These are phyloP conservation scores for Ursus arctos DNA, from an alignment of 2,113 vertebrate genomes.

Conservation along the genomic window DNA sequence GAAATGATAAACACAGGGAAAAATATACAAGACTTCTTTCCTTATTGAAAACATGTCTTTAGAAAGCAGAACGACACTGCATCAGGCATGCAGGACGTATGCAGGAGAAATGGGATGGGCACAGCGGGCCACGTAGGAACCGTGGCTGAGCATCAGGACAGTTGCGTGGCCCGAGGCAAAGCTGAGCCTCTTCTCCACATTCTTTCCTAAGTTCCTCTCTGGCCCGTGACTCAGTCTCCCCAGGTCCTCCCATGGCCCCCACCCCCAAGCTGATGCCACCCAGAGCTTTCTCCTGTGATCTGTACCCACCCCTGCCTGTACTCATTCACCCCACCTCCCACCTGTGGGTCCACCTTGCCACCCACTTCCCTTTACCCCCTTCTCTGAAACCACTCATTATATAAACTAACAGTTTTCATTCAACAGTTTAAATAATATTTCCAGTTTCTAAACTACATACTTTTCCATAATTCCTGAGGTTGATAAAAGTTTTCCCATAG, in stretches of 20 bases:
- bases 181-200: accelerated
- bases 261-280: background rate
- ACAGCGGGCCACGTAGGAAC: accelerated
- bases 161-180: accelerated
- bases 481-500: background rate
- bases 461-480: background rate
- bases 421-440: background rate
- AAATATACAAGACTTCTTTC: background rate
- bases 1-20: background rate
- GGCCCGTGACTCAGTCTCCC: background rate
- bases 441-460: background rate
- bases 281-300: background rate
- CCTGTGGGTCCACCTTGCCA: background rate
- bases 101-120: too few species aligned
- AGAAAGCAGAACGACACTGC: background rate
- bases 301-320: background rate
- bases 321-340: background rate
- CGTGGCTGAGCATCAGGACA: background rate
- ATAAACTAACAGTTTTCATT: background rate
- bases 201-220: background rate
- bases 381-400: background rate
- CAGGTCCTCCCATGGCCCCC: background rate
- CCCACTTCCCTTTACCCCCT: background rate
- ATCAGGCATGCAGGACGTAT: too few species aligned
- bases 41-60: background rate